These are phyloP conservation scores for Pristionchus japonicus DNA, from an alignment of 2,888 invertebrate species.

Conservation along the genomic window DNA sequence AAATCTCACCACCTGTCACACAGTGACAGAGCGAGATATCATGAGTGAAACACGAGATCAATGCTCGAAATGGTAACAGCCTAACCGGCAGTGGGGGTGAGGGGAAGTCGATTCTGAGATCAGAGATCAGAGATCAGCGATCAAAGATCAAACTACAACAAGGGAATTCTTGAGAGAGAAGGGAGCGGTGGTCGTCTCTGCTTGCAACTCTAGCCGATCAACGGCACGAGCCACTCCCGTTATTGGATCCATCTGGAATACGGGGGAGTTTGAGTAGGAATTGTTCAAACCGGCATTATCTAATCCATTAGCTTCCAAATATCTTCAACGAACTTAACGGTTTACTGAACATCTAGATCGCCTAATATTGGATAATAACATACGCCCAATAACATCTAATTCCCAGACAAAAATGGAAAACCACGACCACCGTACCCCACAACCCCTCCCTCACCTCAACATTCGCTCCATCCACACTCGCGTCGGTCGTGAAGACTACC, in stretches of 20 bases:
- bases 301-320: no score
- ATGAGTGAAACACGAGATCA: background rate
- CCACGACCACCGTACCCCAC: background rate
- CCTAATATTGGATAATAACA: no score
- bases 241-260: background rate
- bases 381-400: no score
- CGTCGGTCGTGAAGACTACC: constrained; percentile 38
- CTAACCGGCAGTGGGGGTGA: background rate
- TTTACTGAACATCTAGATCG: background rate
- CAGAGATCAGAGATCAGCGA: constrained; percentile 27
- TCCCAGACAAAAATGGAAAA: no score
- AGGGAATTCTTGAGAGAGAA: background rate
- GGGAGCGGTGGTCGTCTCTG: background rate
- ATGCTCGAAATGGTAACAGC: background rate
- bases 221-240: constrained; percentile 7
- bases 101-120: background rate
- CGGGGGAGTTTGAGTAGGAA: background rate
- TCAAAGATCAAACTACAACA: constrained; percentile 29
- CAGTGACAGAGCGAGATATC: background rate
- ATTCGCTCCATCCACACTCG: constrained; percentile 20
- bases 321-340: background rate
- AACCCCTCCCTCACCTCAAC: background rate
- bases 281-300: background rate
- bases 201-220: background rate
- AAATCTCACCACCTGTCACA: background rate